Conservation (phyloP, 2,113 vertebrate genomes). For the Tachuris rubrigastra region DNA sequence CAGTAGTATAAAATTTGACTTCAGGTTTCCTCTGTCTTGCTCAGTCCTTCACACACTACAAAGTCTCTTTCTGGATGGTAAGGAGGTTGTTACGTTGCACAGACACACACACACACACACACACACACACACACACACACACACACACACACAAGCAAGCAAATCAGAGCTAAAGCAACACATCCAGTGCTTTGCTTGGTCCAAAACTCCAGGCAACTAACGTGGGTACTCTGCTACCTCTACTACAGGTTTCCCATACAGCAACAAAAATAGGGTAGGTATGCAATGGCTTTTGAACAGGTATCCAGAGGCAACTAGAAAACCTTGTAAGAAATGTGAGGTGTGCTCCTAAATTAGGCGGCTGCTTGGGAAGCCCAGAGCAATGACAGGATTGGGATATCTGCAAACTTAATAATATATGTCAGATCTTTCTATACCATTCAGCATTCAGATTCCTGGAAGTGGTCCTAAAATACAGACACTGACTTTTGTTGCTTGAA, state of each 20-base stretch:
- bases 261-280: background rate
- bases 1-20: background rate
- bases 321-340: background rate
- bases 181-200: background rate
- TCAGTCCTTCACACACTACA: fast-evolving
- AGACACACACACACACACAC: fast-evolving
- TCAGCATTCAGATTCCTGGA: background rate
- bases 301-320: background rate
- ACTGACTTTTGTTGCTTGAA: background rate
- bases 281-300: background rate
- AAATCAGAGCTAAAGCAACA: background rate
- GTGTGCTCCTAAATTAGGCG: background rate
- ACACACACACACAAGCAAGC: background rate
- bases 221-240: background rate
- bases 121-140: fast-evolving
- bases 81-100: background rate
- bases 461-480: background rate
- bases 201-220: background rate
- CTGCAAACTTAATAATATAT: background rate
- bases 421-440: background rate
- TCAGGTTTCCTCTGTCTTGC: background rate
- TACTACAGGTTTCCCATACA: background rate
- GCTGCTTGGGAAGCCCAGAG: background rate
- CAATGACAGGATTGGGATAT: background rate
- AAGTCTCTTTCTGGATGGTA: background rate